Evolutionary conservation across 2,797 vertebrate genomes (phyloP), one percentile per base, ranked within the genome.

Genomic region (Erithacus rubecula): DNA sequence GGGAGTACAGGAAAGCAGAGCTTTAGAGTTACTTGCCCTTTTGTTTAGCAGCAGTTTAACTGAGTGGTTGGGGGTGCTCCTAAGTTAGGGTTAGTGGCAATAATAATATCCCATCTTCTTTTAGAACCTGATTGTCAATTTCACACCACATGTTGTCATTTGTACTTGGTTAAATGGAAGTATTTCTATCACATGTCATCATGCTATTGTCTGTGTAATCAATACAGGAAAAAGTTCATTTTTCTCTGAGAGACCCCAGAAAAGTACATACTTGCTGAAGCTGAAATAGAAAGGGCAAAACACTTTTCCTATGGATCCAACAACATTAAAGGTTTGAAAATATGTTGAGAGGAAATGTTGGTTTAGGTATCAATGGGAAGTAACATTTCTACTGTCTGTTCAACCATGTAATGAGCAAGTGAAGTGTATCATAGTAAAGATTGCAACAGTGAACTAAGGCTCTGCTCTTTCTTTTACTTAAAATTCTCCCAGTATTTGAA

Each of bases 361-460:
- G 27, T 63, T 89, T 89, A 53, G 23, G 17, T 83, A 74, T 93
- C 87, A 71, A 56, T 92, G 27, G 37, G 46, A 89, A 77, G 43
- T 85, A 78, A 69, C 77, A 90, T 90, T 93, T 91, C 65, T 90
- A 37, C 79, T 80, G 62, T 71, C 46, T 91, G 24, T 83, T 91
- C 76, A 93, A 81, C 82, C 83, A 65, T 81, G 76, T 83, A 89
- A 89, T 70, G 32, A 74, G 60, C 85, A 85, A 89, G 56, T 53
- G 68, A 87, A 71, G 68, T 84, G 52, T 84, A 68, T 90, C 75
- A 62, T 51, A 43, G 81, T 58, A 62, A 87, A 83, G 64, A 77
- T 78, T 77, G 52, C 41, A 64, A 22, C 27, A 56, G n/a, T 46
- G 30, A 76, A 20, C 23, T 68, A n/a, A 79, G 10, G 7, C 58